Percentiles rank a stretch among this genome's conserved stretches.
Conservation (phyloP, 2,888 invertebrate genomes). For the Scotopteryx bipunctaria region DNA sequence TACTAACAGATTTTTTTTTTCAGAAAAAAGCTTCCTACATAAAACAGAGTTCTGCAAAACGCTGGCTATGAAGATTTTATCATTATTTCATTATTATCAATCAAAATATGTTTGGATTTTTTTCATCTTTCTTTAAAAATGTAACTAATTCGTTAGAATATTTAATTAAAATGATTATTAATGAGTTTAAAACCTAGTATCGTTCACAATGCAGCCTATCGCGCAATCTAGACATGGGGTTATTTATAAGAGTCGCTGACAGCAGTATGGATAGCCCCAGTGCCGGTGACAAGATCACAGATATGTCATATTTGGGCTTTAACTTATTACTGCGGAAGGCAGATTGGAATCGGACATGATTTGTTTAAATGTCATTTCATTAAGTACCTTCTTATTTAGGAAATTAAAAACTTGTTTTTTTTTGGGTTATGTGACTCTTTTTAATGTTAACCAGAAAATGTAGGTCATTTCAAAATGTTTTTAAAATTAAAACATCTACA, state of each 20-base stretch:
- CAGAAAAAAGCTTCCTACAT: too few relatives aligned
- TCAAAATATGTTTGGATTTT: too few relatives aligned
- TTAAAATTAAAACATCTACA: not conserved
- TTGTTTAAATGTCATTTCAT: not conserved
- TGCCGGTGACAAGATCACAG: conserved; percentile 16
- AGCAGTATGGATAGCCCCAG: conserved; percentile 5
- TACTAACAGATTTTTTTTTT: too few relatives aligned
- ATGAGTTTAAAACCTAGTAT: not conserved
- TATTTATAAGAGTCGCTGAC: conserved; percentile 16
- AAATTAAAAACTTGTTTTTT: not conserved
- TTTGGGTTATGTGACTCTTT: too few relatives aligned
- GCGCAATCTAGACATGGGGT: conserved; percentile 11
- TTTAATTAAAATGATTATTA: too few relatives aligned
- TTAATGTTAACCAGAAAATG: too few relatives aligned
- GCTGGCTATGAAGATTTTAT: too few relatives aligned
- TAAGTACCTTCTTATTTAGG: not conserved
- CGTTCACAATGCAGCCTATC: not conserved
- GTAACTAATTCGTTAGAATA: too few relatives aligned
- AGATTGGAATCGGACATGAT: conserved; percentile 10
- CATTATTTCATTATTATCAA: too few relatives aligned
- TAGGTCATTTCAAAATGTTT: not conserved
- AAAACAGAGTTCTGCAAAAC: too few relatives aligned
- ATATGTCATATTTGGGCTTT: conserved; percentile 4
- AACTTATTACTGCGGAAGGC: conserved; percentile 5
- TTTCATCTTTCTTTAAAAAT: too few relatives aligned